Evolutionary conservation across 2,113 vertebrate genomes (phyloP).

Genomic region (Strix aluco): DNA sequence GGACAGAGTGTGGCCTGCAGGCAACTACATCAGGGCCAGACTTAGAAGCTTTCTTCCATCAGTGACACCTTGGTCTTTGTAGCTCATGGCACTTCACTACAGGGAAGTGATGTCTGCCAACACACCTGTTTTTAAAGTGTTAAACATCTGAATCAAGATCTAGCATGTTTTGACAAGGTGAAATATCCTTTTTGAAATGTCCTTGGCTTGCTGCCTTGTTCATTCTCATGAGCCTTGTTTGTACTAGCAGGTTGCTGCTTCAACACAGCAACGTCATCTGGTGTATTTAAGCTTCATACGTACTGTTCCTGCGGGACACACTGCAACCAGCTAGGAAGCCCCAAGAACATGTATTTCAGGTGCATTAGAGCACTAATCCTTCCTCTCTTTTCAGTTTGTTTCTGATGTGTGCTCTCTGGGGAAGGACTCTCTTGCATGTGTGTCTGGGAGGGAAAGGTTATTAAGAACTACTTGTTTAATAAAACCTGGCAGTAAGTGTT

Average conservation of each 20-base stretch:
- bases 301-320: neutral
- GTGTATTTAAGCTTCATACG: neutral
- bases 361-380: neutral
- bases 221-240: neutral
- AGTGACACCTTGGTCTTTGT: neutral
- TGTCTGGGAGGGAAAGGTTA: neutral
- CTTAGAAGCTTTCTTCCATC: neutral
- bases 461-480: neutral
- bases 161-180: neutral
- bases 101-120: neutral
- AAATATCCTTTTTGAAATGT: neutral
- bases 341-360: neutral
- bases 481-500: neutral
- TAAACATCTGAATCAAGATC: neutral
- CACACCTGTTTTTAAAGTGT: neutral
- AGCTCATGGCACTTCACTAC: neutral
- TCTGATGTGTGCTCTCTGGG: neutral
- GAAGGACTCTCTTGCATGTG: neutral
- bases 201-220: neutral
- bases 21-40: neutral
- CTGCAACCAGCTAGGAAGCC: neutral
- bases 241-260: neutral
- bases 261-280: neutral
- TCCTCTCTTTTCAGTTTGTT: neutral
- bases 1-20: neutral